Evolutionary conservation across 2,888 invertebrate species (phyloP), one percentile per base, ranked within the genome.

Genomic region (Fabriciana adippe): DNA sequence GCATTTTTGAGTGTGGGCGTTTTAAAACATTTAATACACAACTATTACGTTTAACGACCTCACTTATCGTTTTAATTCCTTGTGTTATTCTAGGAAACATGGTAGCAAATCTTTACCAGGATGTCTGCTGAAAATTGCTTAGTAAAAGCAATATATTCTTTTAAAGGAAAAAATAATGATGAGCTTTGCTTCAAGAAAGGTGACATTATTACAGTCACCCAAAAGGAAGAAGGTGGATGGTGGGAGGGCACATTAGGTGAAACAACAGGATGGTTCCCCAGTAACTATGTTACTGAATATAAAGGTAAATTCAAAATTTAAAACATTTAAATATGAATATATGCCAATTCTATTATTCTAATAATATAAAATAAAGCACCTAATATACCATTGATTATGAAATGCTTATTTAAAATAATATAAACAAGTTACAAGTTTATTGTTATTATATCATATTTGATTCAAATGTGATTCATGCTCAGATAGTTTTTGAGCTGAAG

Each of bases 261-360:
- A 76, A 97, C 97, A 85, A 99, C 99, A 73, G 99, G 99, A 80
- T 99, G 99, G 99, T 99, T 99, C 93, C 99, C 99, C 72, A 97
- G 97, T 83, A 99, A 99, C 92, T 99, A 99, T 94, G 98, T 98
- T 71, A 96, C 96, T 82, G 98, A 98, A 89, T 95, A 95, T 84
- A 97, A 96, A 94, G 93, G 95, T 93, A 85, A 86, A 87, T 59
- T 59, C 8, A 35, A 1, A 31, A 5, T 26, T 13, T 2, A 48
- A 59, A 48, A 57, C 26, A 26, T 45, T 45, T 45, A 15, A 14
- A 41, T 8, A 3, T 54, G 2, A 35, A 8, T 35, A 26, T 26
- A 35, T 35, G 11, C 35, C 35, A 41, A 41, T 11, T 41, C 11
- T 11, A 11, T 41, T 41, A 11, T 11, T 11, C 35, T 41, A 41